Base-by-base conservation (phyloP, 2,113 vertebrate genomes). In the Canis aureus region DNA sequence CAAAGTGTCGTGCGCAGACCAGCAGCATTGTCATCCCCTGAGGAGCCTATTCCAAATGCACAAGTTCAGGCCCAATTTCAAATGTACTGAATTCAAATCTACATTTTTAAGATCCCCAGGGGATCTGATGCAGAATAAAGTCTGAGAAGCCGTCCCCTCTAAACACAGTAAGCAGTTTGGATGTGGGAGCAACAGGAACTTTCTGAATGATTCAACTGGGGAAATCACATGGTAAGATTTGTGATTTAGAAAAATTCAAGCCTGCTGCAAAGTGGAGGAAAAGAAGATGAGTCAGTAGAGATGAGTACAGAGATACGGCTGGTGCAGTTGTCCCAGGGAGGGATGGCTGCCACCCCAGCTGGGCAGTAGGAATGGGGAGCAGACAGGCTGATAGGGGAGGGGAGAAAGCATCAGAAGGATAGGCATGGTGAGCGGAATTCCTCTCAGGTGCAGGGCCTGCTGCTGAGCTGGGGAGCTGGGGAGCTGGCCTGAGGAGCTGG, bases 61-160 rank as follows among this genome's bases (percentile, higher is more conserved):
- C 67, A 69, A 23, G 20, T 57, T 49, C 35, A 23, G 91, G 51
- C 13, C 27, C 1, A 1, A 20, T 35, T 81, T 57, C 20, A n/a
- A 57, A 49, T 22, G 27, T 51, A 49, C 0, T 51, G 64, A 82
- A 60, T 69, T 19, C 53, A 38, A 81, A 15, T 49, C 35, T 10
- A 1, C 23, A 64, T 43, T 55, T 55, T 69, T 71, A 57, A 83
- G 20, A 53, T n/a, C 27, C 71, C 16, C 17, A 7, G 8, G n/a
- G 8, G 32, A 17, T 25, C 0, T 16, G 38, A 38, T 8, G 23
- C 5, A 2, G 27, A 13, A 1, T 8, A 1, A 29, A 11, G 16
- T 43, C 43, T 15, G n/a, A 74, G 53, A 92, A 80, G 62, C 12
- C 27, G n/a, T 43, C 19, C 35, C 15, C 43, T 80, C 80, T 17